Evolutionary conservation across 2,888 invertebrate species (phyloP), one percentile per base, ranked within the genome.

Genomic region (Coenonympha glycerion): DNA sequence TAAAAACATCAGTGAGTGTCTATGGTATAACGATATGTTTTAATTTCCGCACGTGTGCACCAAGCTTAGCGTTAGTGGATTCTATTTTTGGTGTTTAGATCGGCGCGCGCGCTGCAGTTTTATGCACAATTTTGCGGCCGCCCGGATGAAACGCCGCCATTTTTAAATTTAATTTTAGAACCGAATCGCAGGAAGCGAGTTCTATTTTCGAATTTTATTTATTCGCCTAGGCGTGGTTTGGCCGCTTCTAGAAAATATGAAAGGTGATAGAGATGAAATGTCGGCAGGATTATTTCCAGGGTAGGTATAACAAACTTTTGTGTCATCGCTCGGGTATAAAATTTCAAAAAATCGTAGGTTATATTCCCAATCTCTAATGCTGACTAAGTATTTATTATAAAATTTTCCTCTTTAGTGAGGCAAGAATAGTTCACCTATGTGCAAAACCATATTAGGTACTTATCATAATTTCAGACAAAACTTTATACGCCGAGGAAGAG

Each of bases 61-160:
- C 52, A 47, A 41, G 60, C 78, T 52, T 57, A 69, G 69, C 58
- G 49, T 73, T 75, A 76, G 75, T 68, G 61, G 63, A 73, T 76
- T 84, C 86, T 87, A 87, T 87, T 86, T 86, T 85, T 85, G 84
- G 82, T 80, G 83, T 82, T 80, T 78, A 80, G 81, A 85, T 86
- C 81, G 79, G 75, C 76, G 77, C 73, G 69, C 71, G 70, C 78
- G 76, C 76, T 81, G 81, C 83, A 85, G 78, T 86, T 86, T 87
- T 86, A 86, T 85, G 87, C 77, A 79, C 80, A 83, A 85, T 83
- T 76, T 79, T 75, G 70, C 73, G 68, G 71, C 73, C 78, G 64
- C 46, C 46, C 65, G 63, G 64, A 64, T 66, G 65, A 64, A 66
- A 57, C 65, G 66, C 57, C 64, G 75, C 75, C 82, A 81, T 80